phyloP scores from a whole-genome alignment of 2,888 invertebrate genomes.

The Oligia strigilis region DNA sequence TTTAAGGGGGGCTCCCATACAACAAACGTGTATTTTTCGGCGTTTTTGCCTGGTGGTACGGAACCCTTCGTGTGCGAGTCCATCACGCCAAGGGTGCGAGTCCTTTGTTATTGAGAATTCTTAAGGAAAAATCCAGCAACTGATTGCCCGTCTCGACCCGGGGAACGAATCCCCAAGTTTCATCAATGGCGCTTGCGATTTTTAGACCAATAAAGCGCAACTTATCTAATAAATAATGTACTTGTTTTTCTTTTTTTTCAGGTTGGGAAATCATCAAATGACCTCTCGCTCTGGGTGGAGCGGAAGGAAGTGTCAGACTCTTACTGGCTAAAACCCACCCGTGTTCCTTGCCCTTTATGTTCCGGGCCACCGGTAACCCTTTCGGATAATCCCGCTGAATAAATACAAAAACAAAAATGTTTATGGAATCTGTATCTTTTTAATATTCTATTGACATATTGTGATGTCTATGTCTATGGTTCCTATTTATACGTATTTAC shows the following conservation, averaged over 20 bases:
- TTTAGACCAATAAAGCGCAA: neutral
- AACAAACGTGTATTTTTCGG: too few relatives aligned
- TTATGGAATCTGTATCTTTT: neutral
- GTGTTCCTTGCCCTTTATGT: too few relatives aligned
- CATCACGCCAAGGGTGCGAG: neutral
- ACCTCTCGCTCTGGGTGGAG: too few relatives aligned
- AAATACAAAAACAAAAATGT: neutral
- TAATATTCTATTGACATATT: neutral
- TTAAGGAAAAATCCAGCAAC: neutral
- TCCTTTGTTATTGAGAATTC: slow-evolving; percentile 13
- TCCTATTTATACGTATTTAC: neutral
- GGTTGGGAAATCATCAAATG: too few relatives aligned
- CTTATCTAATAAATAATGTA: too few relatives aligned
- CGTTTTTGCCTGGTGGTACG: too few relatives aligned
- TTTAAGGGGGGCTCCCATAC: too few relatives aligned
- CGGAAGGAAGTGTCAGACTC: too few relatives aligned
- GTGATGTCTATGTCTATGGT: neutral
- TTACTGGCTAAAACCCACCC: too few relatives aligned
- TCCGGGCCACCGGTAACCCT: too few relatives aligned
- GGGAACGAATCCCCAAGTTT: neutral
- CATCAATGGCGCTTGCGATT: neutral
- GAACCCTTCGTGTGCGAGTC: neutral
- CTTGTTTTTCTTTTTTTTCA: too few relatives aligned
- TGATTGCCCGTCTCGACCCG: neutral
- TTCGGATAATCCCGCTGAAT: too few relatives aligned